Evolutionary conservation across 1,140 invertebrate species (phyloP), one percentile per base, ranked within the genome.

Genomic region (Papilio xuthus): DNA sequence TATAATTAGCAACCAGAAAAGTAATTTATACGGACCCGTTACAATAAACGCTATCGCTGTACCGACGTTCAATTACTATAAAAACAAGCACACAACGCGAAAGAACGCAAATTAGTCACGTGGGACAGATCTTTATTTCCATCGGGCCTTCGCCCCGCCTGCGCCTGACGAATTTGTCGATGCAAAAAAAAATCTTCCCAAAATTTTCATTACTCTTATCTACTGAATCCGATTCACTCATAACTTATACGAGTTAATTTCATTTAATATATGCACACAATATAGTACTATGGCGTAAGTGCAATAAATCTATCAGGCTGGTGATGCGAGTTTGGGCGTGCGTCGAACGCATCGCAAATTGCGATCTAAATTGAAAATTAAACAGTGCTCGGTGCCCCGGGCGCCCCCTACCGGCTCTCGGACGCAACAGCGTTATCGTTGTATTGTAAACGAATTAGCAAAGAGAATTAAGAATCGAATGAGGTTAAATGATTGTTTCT

Each of bases 301-400:
- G 84, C 79, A 88, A 93, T 93, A 93, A 93, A 93, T 93, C 92
- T 93, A 92, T 91, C 87, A 76, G 50, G 82, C 50, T 77, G 82
- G 90, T 88, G 89, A 87, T 88, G 89, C 88, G 80, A 90, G 88
- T 92, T 92, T 91, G 90, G 90, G 92, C 88, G 89, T 88, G 83
- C 78, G 83, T 83, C 77, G 85, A 77, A 56, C 85, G 79, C 88
- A 94, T 94, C 94, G 90, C 92, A 94, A 94, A 94, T 94, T 94
- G 91, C 93, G 90, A 94, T 94, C 94, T 94, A 94, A 94, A 94
- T 94, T 94, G 93, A 94, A 94, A 94, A 94, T 94, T 94, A 94
- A 94, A 94, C 94, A 94, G 90, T 89, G 86, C 80, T 78, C 81
- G 83, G 72, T 70, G 88, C 87, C 84, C 79, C 82, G 81, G 86